A percentile compares a stretch with the other conserved stretches of the same genome.
phyloP scores from a whole-genome alignment of 2,888 invertebrate species.

The Caradrina kadenii region DNA sequence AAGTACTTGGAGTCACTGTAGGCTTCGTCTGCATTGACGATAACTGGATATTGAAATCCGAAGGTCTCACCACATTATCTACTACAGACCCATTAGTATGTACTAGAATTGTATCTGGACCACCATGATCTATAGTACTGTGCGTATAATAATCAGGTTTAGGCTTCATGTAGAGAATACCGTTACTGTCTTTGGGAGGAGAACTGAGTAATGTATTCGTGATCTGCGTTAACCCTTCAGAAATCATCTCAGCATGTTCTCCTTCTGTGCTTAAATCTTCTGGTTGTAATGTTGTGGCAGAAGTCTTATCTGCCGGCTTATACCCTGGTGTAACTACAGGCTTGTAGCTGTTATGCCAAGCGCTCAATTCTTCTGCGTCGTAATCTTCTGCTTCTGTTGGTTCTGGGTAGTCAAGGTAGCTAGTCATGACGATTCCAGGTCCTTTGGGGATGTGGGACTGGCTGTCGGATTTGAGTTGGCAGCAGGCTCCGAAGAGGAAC shows the following conservation, averaged over 20 bases:
- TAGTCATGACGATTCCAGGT: constrained; percentile 87
- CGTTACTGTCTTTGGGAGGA: constrained; percentile 85
- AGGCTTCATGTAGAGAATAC: constrained; percentile 75
- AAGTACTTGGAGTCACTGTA: constrained; percentile 76
- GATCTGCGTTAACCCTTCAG: constrained; percentile 90
- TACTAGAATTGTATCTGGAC: constrained; percentile 92
- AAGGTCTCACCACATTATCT: constrained; percentile 86
- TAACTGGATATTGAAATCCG: constrained; percentile 88
- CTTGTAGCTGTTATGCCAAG: constrained; percentile 86
- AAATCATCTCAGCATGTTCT: constrained; percentile 87
- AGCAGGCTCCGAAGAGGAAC: constrained; percentile 97
- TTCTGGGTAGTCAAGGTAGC: constrained; percentile 86
- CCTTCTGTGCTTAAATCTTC: constrained; percentile 79
- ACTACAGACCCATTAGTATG: constrained; percentile 90
- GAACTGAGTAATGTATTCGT: constrained; percentile 87
- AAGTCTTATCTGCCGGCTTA: constrained; percentile 75
- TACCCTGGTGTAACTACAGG: constrained; percentile 87
- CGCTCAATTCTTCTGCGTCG: constrained; percentile 82
- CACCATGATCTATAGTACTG: constrained; percentile 91
- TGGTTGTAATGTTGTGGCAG: constrained; percentile 71
- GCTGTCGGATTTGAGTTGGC: constrained; percentile 91
- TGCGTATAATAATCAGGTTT: constrained; percentile 84
- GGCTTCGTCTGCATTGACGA: constrained; percentile 89
- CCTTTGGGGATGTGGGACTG: constrained; percentile 88
- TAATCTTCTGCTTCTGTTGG: constrained; percentile 81